phyloP scores from a whole-genome alignment of 2,888 invertebrate genomes.

The Nasonia oneida region DNA sequence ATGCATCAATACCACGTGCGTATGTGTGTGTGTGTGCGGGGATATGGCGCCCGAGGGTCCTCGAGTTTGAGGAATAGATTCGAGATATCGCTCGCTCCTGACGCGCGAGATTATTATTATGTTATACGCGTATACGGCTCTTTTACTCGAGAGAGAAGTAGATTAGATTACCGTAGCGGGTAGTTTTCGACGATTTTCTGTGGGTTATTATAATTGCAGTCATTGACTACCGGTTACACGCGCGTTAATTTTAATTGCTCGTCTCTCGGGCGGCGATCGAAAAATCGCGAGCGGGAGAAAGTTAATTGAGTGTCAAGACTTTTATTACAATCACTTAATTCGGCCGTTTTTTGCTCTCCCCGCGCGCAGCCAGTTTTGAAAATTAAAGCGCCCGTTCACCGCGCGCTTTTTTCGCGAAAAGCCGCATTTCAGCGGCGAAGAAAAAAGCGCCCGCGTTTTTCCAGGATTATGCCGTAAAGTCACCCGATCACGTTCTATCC shows the following conservation, averaged over 20 bases:
- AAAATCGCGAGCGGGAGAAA: constrained; percentile 11
- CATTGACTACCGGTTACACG: neutral
- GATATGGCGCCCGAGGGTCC: constrained; percentile 18
- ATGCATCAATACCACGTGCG: constrained; percentile 72
- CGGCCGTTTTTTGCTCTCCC: neutral
- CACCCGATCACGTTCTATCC: constrained; percentile 30
- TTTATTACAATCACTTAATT: constrained; percentile 42
- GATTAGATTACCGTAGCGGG: neutral
- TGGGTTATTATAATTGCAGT: neutral
- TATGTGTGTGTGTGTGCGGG: neutral
- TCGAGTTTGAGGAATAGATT: constrained; percentile 32
- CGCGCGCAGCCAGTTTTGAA: neutral
- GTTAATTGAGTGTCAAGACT: constrained; percentile 43
- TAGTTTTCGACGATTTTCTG: neutral
- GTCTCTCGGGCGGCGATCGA: neutral
- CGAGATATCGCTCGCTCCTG: neutral
- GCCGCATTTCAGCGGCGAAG: neutral
- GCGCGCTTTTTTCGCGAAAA: neutral
- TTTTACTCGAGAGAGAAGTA: neutral
- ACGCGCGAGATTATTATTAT: neutral
- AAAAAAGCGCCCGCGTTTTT: neutral
- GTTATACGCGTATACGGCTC: neutral
- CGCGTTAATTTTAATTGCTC: neutral
- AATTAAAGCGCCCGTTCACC: neutral
- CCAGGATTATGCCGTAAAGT: neutral